These are phyloP conservation scores for Mormyrops attenuatus DNA, from an alignment of 2,797 vertebrate species.

Conservation along the genomic window DNA sequence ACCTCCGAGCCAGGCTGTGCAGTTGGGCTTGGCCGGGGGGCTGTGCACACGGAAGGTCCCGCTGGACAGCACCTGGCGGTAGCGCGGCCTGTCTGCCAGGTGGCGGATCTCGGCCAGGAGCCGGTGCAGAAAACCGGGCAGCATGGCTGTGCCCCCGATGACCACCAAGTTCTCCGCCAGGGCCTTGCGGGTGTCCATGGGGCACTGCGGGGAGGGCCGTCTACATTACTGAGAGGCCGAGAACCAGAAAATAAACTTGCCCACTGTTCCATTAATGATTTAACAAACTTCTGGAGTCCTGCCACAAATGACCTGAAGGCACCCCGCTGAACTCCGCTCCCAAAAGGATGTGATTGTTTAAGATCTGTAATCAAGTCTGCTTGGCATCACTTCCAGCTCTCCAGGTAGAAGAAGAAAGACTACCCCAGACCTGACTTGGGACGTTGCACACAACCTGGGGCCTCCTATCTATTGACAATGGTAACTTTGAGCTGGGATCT, in stretches of 20 bases:
- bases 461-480: not conserved
- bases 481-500: not conserved
- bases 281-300: not conserved
- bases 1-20: slow-evolving; percentile 97
- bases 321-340: not conserved
- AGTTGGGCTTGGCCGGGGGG: slow-evolving; percentile 92
- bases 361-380: not conserved
- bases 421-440: not conserved
- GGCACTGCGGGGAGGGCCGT: slow-evolving; percentile 66
- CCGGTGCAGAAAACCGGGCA: slow-evolving; percentile 90
- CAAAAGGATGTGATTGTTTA: not conserved
- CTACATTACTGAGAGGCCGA: not conserved
- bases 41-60: slow-evolving; percentile 87
- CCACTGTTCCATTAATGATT: not conserved
- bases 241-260: not conserved
- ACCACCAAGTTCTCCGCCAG: slow-evolving; percentile 91
- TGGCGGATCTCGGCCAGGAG: slow-evolving; percentile 87
- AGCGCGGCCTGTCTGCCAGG: slow-evolving; percentile 90
- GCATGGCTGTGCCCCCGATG: slow-evolving; percentile 89
- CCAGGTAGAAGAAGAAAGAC: not conserved
- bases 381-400: not conserved
- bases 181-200: slow-evolving; percentile 92
- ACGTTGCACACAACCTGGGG: not conserved
- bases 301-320: not conserved
- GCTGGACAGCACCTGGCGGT: slow-evolving; percentile 75